Conservation (phyloP, 2,113 vertebrate genomes). For the Aegotheles bennettii region DNA sequence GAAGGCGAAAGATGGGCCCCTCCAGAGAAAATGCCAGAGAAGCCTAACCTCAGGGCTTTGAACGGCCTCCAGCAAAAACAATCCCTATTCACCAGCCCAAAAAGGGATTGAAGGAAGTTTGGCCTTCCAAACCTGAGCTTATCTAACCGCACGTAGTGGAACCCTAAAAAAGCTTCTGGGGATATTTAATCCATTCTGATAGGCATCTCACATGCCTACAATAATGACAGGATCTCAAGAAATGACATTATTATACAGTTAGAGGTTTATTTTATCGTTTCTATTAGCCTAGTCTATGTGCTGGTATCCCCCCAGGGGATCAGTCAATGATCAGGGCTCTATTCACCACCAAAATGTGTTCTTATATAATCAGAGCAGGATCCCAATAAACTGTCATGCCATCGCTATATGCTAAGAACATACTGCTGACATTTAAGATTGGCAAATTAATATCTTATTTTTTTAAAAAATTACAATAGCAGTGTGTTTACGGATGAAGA, state of each 20-base stretch:
- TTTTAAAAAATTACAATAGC: background rate
- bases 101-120: background rate
- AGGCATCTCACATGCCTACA: background rate
- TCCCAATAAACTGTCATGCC: slow-evolving; percentile 26
- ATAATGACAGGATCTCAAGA: background rate
- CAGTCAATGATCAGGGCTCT: background rate
- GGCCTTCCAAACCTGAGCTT: background rate
- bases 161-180: background rate
- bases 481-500: slow-evolving; percentile 50
- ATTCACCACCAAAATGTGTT: background rate
- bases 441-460: slow-evolving; percentile 68
- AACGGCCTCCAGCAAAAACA: background rate
- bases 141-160: background rate
- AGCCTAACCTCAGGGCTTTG: background rate
- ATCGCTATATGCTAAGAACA: slow-evolving; percentile 14
- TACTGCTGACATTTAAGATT: slow-evolving; percentile 58
- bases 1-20: background rate
- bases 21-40: background rate
- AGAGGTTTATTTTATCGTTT: slow-evolving; percentile 17
- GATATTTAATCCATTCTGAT: background rate
- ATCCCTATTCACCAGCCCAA: background rate
- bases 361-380: background rate
- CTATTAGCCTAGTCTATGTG: background rate
- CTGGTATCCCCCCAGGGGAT: background rate
- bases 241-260: background rate